Evolutionary conservation across 2,113 vertebrate species (phyloP), one percentile per base, ranked within the genome.

Genomic region (Sander vitreus): DNA sequence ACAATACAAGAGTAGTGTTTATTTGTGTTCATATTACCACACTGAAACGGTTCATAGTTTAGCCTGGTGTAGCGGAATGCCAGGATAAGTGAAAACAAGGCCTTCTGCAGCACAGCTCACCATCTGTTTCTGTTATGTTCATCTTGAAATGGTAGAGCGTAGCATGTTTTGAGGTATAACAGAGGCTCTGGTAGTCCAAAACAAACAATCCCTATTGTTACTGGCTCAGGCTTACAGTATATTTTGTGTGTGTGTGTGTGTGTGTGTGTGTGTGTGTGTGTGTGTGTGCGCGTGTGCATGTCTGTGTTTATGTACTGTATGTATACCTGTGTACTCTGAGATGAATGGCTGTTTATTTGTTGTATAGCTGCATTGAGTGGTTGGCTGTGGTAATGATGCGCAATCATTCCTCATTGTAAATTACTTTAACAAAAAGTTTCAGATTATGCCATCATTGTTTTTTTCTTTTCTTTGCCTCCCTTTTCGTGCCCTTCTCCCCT

Each of bases 111-210:
- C 72, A 53, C 68, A 1, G 53, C 55, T 75, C 60, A 30, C 82
- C 88, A 88, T 92, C 86, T 87, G 83, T 70, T 86, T 90, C 85
- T 90, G 85, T 84, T 86, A 83, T 87, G 81, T 86, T 85, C 78
- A 70, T 90, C 77, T 79, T 87, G 71, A 88, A 90, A 88, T 83
- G 75, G 63, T 57, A 47, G 73, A 74, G 76, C 15, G 23, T 36
- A 53, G 84, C 73, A 74, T 84, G 88, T 91, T 87, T 87, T 75
- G 88, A 78, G 67, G 75, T 79, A 76, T 80, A 78, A 76, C 81
- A 84, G 70, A 5, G 66, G 59, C 64, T 73, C 54, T 83, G 74
- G 14, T 48, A 25, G 83, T 81, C 83, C 89, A 89, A 93, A 91
- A 73, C 69, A 89, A 93, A 91, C 86, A 64, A 54, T 51, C 60